Evolutionary conservation across 2,797 vertebrate genomes (phyloP), one percentile per base, ranked within the genome.

Genomic region (Denticeps clupeoides): DNA sequence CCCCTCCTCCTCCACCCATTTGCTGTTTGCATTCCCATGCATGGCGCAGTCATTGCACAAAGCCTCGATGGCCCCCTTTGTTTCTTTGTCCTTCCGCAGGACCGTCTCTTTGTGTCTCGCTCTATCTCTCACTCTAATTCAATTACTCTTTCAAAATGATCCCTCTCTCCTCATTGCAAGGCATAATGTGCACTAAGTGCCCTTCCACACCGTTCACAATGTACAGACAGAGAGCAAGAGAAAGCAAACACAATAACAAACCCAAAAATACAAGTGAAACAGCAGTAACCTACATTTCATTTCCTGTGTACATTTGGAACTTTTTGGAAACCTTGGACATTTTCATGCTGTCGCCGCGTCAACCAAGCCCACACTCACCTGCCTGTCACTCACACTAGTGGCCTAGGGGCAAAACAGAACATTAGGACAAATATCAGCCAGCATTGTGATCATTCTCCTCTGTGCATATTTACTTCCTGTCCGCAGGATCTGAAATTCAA

Each of bases 401-500:
- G 56, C 59, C 29, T 27, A 28, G 37, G 23, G 33, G 26, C 27
- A 42, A n/a, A 35, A 42, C 48, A 49, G 45, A 52, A 48, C 21
- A 67, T 51, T 45, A 56, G 55, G 47, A 44, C 41, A 58, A 60
- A 66, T 52, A 55, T 51, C 27, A 28, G 15, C 13, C n/a, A n/a
- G 35, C 7, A 3, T 16, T 11, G 24, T 49, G 15, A 10, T 69
- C 51, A 59, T 55, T 45, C 33, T 41, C 12, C 41, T 32, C 35
- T 31, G 24, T 45, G 24, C 47, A 59, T 55, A 46, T 58, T 41
- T 60, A 67, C 52, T 60, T 45, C 13, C 50, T 48, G 11, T 27
- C 47, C 55, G 55, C 51, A 56, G 59, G 62, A 63, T 68, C 42
- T 51, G 46, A 58, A 56, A 54, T 38, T 53, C 44, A 71, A 53